phyloP scores from a whole-genome alignment of 2,888 invertebrate genomes.

The Nematopogon swammerdamellus region DNA sequence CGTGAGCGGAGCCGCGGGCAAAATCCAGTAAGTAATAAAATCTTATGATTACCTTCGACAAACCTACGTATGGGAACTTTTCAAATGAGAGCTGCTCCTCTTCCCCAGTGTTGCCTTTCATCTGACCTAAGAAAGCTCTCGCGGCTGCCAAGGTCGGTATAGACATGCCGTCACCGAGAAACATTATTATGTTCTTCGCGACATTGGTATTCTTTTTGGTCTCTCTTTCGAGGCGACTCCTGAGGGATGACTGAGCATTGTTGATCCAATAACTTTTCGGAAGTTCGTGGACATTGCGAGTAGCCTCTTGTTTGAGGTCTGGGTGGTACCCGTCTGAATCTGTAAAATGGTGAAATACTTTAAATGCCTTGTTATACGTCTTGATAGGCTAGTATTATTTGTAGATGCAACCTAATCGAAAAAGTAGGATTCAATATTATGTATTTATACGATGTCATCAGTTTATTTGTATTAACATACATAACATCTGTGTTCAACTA shows the following conservation, averaged over 20 bases:
- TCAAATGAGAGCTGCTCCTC: conserved; percentile 60
- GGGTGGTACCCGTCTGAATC: neutral
- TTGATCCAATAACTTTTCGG: neutral
- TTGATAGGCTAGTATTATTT: no score
- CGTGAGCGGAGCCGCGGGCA: no score
- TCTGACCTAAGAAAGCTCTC: conserved; percentile 62
- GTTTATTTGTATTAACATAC: no score
- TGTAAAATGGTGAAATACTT: no score
- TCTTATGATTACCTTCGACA: conserved; percentile 52
- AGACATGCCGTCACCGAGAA: conserved; percentile 76
- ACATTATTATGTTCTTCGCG: conserved; percentile 63
- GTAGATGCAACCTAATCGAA: no score
- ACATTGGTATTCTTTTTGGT: neutral
- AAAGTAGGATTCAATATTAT: no score
- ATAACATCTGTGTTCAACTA: no score
- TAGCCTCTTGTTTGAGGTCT: neutral
- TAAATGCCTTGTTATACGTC: no score
- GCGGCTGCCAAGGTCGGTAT: conserved; percentile 65
- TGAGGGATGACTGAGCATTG: neutral
- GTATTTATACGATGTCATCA: no score
- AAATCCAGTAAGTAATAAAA: no score
- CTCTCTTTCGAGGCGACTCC: neutral
- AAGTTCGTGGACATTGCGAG: neutral
- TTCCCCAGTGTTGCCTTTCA: conserved; percentile 51
- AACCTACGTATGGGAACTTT: conserved; percentile 58